A percentile compares a stretch with the other conserved stretches of the same genome.
Evolutionary conservation across 2,113 vertebrate genomes (phyloP).

Genomic region (Planiliza haematocheilus): DNA sequence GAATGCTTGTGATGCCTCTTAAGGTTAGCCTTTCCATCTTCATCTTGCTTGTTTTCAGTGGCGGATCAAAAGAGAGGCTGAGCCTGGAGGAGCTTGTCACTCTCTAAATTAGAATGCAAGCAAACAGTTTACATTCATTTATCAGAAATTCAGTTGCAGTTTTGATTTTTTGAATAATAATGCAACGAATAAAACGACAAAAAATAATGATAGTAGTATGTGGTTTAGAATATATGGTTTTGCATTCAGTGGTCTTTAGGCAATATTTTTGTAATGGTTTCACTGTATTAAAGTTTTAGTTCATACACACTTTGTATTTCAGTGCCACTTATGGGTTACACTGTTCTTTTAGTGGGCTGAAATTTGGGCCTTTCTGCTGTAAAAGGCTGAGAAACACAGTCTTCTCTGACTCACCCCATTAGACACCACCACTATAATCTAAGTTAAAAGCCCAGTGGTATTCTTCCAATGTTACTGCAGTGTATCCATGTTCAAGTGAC

Average conservation of each 20-base stretch:
- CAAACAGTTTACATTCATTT: slow-evolving; percentile 28
- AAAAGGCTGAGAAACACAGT: no score
- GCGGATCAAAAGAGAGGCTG: slow-evolving; percentile 40
- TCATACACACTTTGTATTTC: background rate
- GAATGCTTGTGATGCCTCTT: slow-evolving; percentile 61
- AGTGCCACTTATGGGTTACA: no score
- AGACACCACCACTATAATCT: no score
- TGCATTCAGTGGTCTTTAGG: no score
- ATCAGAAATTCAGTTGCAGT: background rate
- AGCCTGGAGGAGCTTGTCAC: slow-evolving; percentile 29
- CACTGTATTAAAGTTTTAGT: background rate
- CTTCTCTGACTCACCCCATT: no score
- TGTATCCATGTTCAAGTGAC: background rate
- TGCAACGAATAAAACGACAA: no score
- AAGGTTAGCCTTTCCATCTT: slow-evolving; percentile 63
- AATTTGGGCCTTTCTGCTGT: no score
- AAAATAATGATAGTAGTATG: no score
- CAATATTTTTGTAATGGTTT: no score
- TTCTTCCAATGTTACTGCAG: background rate
- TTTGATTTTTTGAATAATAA: background rate
- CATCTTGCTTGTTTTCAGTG: slow-evolving; percentile 31
- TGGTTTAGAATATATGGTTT: no score
- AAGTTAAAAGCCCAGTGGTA: no score
- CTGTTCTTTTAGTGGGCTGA: no score
- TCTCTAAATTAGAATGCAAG: slow-evolving; percentile 52